Evolutionary conservation across 2,797 vertebrate species (phyloP).

Genomic region (Microhierax caerulescens): DNA sequence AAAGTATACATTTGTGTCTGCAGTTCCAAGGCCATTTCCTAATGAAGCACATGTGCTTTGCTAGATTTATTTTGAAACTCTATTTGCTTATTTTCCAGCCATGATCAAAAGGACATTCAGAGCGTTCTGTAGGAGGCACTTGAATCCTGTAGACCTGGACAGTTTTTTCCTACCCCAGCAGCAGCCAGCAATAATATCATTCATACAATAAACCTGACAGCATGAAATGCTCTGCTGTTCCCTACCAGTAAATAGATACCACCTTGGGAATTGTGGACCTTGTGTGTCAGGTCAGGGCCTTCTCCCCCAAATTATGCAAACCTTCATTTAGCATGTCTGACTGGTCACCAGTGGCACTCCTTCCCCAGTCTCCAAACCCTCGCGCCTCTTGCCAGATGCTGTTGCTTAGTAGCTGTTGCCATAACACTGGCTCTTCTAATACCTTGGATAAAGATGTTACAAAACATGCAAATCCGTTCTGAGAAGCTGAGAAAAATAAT

Average conservation of each 20-base stretch:
- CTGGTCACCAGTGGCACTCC: not conserved
- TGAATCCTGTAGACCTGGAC: slow-evolving; percentile 51
- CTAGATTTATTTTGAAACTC: slow-evolving; percentile 76
- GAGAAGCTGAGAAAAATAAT: slow-evolving; percentile 10
- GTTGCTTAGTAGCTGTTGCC: slow-evolving; percentile 45
- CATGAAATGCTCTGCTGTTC: not conserved
- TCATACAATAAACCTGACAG: not conserved
- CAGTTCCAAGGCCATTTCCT: slow-evolving; percentile 69
- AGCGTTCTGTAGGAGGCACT: slow-evolving; percentile 62
- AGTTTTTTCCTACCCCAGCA: slow-evolving; percentile 20
- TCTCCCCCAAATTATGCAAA: not conserved
- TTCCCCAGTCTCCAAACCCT: not conserved
- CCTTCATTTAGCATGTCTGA: not conserved
- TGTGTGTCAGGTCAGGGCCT: not conserved
- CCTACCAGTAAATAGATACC: not conserved
- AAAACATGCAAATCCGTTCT: slow-evolving; percentile 5
- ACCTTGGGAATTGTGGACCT: not conserved
- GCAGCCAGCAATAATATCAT: slow-evolving; percentile 63
- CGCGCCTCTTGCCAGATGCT: slow-evolving; percentile 29
- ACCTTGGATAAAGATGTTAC: slow-evolving; percentile 1
- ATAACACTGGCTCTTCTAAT: slow-evolving; percentile 36
- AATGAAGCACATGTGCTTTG: slow-evolving; percentile 70
- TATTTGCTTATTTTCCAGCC: slow-evolving; percentile 77
- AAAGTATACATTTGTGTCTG: slow-evolving; percentile 53
- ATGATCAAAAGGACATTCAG: slow-evolving; percentile 73